Evolutionary conservation across 35 echinoderm and acorn worm species (phyloP), one percentile per base, ranked within the genome.

Genomic region (Acanthaster planci): DNA sequence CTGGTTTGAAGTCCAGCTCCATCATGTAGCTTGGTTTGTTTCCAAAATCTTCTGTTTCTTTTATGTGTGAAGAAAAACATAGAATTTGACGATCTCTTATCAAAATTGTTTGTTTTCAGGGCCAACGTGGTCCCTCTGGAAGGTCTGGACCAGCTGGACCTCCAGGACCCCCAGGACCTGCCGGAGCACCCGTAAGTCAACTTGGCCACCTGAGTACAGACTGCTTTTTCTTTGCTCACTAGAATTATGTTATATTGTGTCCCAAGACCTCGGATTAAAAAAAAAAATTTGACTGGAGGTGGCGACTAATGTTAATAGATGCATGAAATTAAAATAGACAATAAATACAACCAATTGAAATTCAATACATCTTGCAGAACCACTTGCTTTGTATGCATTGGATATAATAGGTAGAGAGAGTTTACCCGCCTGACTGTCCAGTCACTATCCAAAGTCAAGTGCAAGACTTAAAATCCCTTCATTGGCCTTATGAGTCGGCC

Each of bases 71-170:
- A n/a, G n/a, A n/a, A n/a, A n/a, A n/a, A n/a, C n/a, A n/a, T n/a
- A n/a, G n/a, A n/a, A n/a, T n/a, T n/a, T n/a, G n/a, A n/a, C n/a
- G n/a, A n/a, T n/a, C n/a, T n/a, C n/a, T n/a, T n/a, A n/a, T n/a
- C n/a, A n/a, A n/a, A n/a, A n/a, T 31, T 80, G 21, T 37, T 0
- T 38, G 39, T 16, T 38, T 79, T 36, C 32, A 86, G 84, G 84
- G 84, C 32, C 21, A 19, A 23, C 52, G 37, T 54, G 84, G 84
- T 51, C 22, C 75, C 6, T 50, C 53, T 17, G 84, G 84, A 52
- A 76, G 76, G 40, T 35, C 22, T 52, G 84, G 84, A 77, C 75
- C 75, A 32, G 75, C 75, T 32, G 84, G 84, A 86, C 84, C 84
- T 17, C 84, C 67, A 77, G 84, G 84, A 77, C 84, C 84, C 29